A percentile compares a stretch with the other conserved stretches of the same genome.
phyloP scores from a whole-genome alignment of 2,888 invertebrate genomes.

The Agriopis leucophaearia region DNA sequence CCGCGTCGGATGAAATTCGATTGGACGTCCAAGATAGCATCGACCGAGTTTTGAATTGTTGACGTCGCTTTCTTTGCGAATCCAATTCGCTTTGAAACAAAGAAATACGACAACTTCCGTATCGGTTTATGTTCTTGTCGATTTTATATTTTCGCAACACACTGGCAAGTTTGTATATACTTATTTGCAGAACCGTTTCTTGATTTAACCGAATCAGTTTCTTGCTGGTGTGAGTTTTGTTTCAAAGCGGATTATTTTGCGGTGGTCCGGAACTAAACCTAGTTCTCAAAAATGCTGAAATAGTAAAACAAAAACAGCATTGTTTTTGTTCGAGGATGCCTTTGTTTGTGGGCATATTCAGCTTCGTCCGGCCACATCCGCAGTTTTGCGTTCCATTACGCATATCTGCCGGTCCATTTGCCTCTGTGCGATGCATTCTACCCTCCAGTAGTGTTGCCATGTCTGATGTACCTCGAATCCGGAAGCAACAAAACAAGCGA shows the following conservation, averaged over 20 bases:
- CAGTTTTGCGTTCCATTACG: slow-evolving; percentile 68
- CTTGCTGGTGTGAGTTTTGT: slow-evolving; percentile 6
- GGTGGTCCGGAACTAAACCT: slow-evolving; percentile 28
- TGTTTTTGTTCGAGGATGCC: slow-evolving; percentile 36
- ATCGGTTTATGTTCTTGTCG: slow-evolving; percentile 40
- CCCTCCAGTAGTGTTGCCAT: slow-evolving; percentile 30
- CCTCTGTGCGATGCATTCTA: slow-evolving; percentile 34
- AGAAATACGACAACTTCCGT: slow-evolving; percentile 46
- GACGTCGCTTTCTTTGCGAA: slow-evolving; percentile 51
- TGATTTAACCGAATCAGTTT: slow-evolving; percentile 30
- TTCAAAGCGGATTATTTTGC: slow-evolving; percentile 19
- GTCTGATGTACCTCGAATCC: slow-evolving; percentile 25
- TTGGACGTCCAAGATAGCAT: slow-evolving; percentile 69
- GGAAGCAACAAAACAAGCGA: slow-evolving; percentile 4
- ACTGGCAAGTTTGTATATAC: slow-evolving; percentile 10
- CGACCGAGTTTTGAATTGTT: slow-evolving; percentile 59
- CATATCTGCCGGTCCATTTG: slow-evolving; percentile 62
- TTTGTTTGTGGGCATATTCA: slow-evolving; percentile 46
- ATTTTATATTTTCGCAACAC: slow-evolving; percentile 37
- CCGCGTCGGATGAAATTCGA: slow-evolving; percentile 66
- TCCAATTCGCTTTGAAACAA: slow-evolving; percentile 51
- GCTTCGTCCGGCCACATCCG: slow-evolving; percentile 54
- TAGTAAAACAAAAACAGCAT: slow-evolving; percentile 36
- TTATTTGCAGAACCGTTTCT: slow-evolving; percentile 9
- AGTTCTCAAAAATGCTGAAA: slow-evolving; percentile 34